phyloP scores from a whole-genome alignment of 2,797 vertebrate genomes.

The Acestrorhynchus altus region DNA sequence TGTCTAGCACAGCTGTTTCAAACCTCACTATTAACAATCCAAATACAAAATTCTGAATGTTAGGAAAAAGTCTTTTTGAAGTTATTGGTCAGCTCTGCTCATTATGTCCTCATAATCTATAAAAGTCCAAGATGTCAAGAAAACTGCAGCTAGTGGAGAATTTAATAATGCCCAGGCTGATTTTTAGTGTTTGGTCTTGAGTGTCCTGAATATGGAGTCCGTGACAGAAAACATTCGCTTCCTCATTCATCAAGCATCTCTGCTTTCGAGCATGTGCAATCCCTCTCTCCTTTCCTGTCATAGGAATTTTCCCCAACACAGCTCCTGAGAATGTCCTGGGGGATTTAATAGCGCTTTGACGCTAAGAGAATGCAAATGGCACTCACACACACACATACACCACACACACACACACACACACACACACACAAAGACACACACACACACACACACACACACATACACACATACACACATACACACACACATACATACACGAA shows the following conservation, averaged over 20 bases:
- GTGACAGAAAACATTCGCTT: slow-evolving; percentile 55
- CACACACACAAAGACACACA: no score
- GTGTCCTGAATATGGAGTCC: slow-evolving; percentile 30
- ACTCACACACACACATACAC: slow-evolving; percentile 33
- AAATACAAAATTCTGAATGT: no score
- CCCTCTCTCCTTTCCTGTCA: slow-evolving; percentile 55
- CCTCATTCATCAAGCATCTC: slow-evolving; percentile 56
- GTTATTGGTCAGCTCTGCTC: not conserved
- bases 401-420: no score
- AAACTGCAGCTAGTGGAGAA: slow-evolving; percentile 16
- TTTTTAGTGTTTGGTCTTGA: slow-evolving; percentile 28
- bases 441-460: no score
- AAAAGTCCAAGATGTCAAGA: slow-evolving; percentile 6
- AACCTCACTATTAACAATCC: no score
- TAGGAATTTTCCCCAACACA: slow-evolving; percentile 51
- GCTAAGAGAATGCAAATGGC: slow-evolving; percentile 65
- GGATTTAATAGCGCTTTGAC: slow-evolving; percentile 51
- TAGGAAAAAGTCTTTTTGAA: no score
- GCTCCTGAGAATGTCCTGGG: slow-evolving; percentile 34
- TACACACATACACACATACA: no score
- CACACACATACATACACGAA: slow-evolving; percentile 52
- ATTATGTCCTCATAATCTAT: slow-evolving; percentile 4
- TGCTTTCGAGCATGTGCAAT: slow-evolving; percentile 29
- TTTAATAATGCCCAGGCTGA: slow-evolving; percentile 20
- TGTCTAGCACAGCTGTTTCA: no score